phyloP scores from a whole-genome alignment of 2,888 invertebrate genomes.

The Sinohyriopsis cumingii region DNA sequence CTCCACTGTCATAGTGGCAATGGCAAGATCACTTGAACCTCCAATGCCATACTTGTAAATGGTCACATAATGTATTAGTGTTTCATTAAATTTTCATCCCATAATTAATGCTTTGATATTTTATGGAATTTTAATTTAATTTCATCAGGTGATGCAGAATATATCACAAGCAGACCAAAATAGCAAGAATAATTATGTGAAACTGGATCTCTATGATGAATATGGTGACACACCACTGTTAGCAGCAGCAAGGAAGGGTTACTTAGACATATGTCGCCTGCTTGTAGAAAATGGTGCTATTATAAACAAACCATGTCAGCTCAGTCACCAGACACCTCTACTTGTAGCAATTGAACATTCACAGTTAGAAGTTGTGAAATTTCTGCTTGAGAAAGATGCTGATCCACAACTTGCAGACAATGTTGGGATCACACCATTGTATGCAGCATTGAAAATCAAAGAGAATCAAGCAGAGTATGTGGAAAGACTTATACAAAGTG shows the following conservation, averaged over 20 bases:
- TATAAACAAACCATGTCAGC: conserved; percentile 78
- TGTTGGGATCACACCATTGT: conserved; percentile 55
- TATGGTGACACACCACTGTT: conserved; percentile 50
- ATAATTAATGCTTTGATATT: too few relatives aligned
- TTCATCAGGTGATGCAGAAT: too few relatives aligned
- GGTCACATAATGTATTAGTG: too few relatives aligned
- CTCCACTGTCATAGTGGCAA: too few relatives aligned
- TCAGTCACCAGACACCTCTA: conserved; percentile 78
- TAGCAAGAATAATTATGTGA: too few relatives aligned
- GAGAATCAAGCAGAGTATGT: conserved; percentile 36
- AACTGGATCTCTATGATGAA: conserved; percentile 32
- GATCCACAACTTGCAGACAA: conserved; percentile 74
- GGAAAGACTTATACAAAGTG: conserved; percentile 41
- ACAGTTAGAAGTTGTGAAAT: conserved; percentile 87
- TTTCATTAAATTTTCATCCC: too few relatives aligned
- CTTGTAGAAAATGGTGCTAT: conserved; percentile 91
- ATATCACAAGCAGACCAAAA: too few relatives aligned
- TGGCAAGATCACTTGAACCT: too few relatives aligned
- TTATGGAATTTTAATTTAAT: too few relatives aligned
- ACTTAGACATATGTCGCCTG: conserved; percentile 90
- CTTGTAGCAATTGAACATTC: conserved; percentile 88
- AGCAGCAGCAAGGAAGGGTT: conserved; percentile 76
- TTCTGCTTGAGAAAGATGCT: conserved; percentile 90
- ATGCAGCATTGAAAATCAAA: conserved; percentile 45
- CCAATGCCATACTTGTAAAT: too few relatives aligned